Conservation (phyloP, 2,888 invertebrate species). For the Pomacea canaliculata region DNA sequence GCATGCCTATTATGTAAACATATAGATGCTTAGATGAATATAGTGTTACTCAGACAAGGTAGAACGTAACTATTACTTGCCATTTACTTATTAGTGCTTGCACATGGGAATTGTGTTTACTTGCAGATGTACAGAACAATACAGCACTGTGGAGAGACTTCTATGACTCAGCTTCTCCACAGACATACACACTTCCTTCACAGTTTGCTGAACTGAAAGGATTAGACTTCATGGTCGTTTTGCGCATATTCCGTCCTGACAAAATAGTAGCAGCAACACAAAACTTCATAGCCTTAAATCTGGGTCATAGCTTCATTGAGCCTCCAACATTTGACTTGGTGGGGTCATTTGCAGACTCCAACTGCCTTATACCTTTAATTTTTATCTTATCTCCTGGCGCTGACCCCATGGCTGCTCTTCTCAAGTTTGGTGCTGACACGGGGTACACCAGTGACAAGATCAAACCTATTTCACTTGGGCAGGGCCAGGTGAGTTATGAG, state of each 20-base stretch:
- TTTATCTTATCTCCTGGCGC: constrained; percentile 72
- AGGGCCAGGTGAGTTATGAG: constrained; percentile 73
- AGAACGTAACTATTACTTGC: too few relatives aligned
- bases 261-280: constrained; percentile 86
- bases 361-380: constrained; percentile 70
- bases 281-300: constrained; percentile 69
- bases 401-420: constrained; percentile 71
- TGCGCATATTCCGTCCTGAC: constrained; percentile 88
- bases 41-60: too few relatives aligned
- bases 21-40: too few relatives aligned
- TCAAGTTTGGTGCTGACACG: constrained; percentile 72
- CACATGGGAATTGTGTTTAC: neutral
- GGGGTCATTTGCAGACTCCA: constrained; percentile 71
- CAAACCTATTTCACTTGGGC: constrained; percentile 71
- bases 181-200: constrained; percentile 78
- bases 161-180: constrained; percentile 85
- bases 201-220: constrained; percentile 77
- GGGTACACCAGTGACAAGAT: constrained; percentile 73
- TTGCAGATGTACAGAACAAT: constrained; percentile 59
- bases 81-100: too few relatives aligned
- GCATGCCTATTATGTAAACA: too few relatives aligned
- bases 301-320: constrained; percentile 70
- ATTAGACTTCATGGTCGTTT: constrained; percentile 75
- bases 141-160: constrained; percentile 80
- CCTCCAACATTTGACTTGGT: constrained; percentile 71